Evolutionary conservation across 2,888 invertebrate species (phyloP).

Genomic region (Metallyticus violacea): DNA sequence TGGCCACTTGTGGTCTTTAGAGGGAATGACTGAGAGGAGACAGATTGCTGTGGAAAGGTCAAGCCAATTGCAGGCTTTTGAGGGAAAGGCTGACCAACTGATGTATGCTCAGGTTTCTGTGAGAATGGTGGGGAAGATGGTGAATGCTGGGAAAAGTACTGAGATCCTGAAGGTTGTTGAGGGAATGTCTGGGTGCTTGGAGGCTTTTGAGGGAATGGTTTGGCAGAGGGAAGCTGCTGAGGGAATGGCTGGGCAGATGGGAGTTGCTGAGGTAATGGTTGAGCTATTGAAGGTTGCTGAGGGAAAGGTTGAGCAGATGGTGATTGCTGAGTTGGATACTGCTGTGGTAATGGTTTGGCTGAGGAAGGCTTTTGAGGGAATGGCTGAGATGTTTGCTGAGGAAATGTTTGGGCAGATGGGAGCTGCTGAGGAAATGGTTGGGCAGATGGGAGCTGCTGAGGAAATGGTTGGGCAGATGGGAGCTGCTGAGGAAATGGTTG

Average conservation of each 20-base stretch:
- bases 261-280: background rate
- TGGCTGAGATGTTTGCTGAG: background rate
- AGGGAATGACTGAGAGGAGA: conserved; percentile 13
- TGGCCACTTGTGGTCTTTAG: background rate
- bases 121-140: background rate
- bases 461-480: conserved; percentile 41
- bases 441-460: conserved; percentile 41
- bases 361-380: conserved; percentile 25
- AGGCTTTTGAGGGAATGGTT: background rate
- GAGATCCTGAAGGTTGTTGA: conserved; percentile 42
- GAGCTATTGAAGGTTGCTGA: background rate
- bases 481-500: background rate
- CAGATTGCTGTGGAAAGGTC: conserved; percentile 1
- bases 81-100: conserved; percentile 26
- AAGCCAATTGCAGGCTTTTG: conserved; percentile 22
- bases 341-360: conserved; percentile 23
- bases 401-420: background rate
- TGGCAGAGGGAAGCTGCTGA: background rate
- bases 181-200: conserved; percentile 28
- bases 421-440: conserved; percentile 27
- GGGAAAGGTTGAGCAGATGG: conserved; percentile 16
- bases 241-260: background rate
- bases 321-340: background rate
- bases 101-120: background rate
- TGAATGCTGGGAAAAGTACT: conserved; percentile 39